These are phyloP conservation scores for Plotosus lineatus DNA, from an alignment of 2,113 vertebrate species.

Conservation along the genomic window DNA sequence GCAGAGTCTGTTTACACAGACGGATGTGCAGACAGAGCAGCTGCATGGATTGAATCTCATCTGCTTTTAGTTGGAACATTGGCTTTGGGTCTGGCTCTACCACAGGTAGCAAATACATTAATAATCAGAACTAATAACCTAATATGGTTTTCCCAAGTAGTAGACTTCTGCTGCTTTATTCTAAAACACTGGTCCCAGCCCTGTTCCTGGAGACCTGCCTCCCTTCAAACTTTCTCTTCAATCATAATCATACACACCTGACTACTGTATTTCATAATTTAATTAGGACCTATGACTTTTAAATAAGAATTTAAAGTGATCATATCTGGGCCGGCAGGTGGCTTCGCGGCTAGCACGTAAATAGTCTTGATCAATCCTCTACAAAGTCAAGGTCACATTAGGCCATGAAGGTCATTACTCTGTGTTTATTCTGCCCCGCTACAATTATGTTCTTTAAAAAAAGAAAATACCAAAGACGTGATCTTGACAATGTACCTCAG, in stretches of 20 bases:
- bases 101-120: constrained; percentile 67
- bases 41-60: constrained; percentile 74
- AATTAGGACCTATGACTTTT: too few species aligned
- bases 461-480: not conserved
- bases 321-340: too few species aligned
- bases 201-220: too few species aligned
- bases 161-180: not conserved
- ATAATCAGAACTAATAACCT: not conserved
- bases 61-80: constrained; percentile 71
- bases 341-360: too few species aligned
- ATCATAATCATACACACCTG: too few species aligned
- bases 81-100: constrained; percentile 71
- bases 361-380: too few species aligned
- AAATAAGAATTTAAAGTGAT: too few species aligned
- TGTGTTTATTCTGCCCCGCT: not conserved
- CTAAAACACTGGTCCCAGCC: not conserved
- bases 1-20: constrained; percentile 67
- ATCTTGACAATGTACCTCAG: too few species aligned
- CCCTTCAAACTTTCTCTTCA: too few species aligned
- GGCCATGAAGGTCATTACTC: not conserved
- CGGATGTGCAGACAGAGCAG: constrained; percentile 72
- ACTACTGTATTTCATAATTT: too few species aligned
- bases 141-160: not conserved
- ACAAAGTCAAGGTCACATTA: not conserved
- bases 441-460: not conserved